Base-by-base conservation (phyloP, 2,888 invertebrate species). In the Xanthia icteritia region DNA sequence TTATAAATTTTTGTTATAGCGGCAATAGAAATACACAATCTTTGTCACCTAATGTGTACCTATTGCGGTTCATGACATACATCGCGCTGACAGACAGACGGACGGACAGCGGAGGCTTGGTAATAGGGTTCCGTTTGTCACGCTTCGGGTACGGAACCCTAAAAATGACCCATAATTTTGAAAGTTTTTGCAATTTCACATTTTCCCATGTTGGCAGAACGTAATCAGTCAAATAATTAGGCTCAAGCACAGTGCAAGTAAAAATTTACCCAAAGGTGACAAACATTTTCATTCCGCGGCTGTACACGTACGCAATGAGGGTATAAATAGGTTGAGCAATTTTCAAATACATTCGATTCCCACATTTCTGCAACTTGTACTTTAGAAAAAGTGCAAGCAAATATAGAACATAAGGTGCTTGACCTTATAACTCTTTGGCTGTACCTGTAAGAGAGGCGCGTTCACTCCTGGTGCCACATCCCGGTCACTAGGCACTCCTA, bases 401-500 rank as follows among this genome's bases (percentile, higher is more conserved):
- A 48, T 48, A 27, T 3, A 20, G 45, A 5, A 45, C 31, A 8
- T 15, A 36, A 51, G 39, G 39, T 42, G 1, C 31, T 23, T 17
- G 23, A 31, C 6, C 15, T 3, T 61, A 3, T 0, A 23, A 15
- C 42, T 60, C 9, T 17, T 27, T 31, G 31, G 11, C 4, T 17
- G 8, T 56, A 68, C 96, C 93, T 94, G 93, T 61, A 96, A 84
- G 0, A 95, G 79, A 0, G 94, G 93, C 0, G 95, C 94, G 54
- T 95, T 94, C 66, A 96, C 93, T 0, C 96, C 96, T 0, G 96
- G 96, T 5, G 96, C 96, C 2, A 95, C 94, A 70, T 96, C 95
- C 3, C 96, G 83, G 66, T 94, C 95, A 3, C 79, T 77, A 8
- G 91, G 79, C 72, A 87, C 92, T 70, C 89, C 90, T 0, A 84